These are phyloP conservation scores for Amyelois transitella DNA, from an alignment of 1,140 invertebrate genomes.

Conservation along the genomic window DNA sequence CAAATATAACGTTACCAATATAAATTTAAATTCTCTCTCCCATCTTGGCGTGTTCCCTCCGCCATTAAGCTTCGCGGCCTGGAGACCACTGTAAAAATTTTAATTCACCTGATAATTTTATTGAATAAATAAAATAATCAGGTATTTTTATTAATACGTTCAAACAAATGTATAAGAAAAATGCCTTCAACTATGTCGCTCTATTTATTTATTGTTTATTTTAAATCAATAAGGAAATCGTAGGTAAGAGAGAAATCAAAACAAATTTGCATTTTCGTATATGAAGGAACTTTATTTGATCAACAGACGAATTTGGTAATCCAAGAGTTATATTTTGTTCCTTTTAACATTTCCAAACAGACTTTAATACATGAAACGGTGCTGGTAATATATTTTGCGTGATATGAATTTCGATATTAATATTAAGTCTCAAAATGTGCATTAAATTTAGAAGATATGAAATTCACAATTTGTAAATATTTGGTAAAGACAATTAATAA, in stretches of 20 bases:
- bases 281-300: constrained; percentile 71
- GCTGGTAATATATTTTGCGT: constrained; percentile 37
- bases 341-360: constrained; percentile 23
- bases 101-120: too few relatives aligned
- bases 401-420: constrained; percentile 54
- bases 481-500: constrained; percentile 37
- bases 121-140: too few relatives aligned
- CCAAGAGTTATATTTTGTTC: constrained; percentile 29
- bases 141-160: too few relatives aligned
- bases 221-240: background rate
- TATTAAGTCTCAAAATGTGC: constrained; percentile 46
- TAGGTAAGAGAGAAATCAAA: background rate
- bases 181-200: too few relatives aligned
- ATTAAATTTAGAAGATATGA: constrained; percentile 49
- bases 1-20: too few relatives aligned
- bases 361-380: constrained; percentile 48
- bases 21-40: too few relatives aligned
- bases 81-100: too few relatives aligned
- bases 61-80: too few relatives aligned
- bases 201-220: background rate
- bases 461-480: constrained; percentile 43
- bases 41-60: too few relatives aligned
- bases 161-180: too few relatives aligned
- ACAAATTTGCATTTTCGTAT: constrained; percentile 22
- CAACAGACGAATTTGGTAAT: constrained; percentile 53